Evolutionary conservation across 92 coral and sea anemone species (phyloP).

Genomic region (Zoanthus solanderi): DNA sequence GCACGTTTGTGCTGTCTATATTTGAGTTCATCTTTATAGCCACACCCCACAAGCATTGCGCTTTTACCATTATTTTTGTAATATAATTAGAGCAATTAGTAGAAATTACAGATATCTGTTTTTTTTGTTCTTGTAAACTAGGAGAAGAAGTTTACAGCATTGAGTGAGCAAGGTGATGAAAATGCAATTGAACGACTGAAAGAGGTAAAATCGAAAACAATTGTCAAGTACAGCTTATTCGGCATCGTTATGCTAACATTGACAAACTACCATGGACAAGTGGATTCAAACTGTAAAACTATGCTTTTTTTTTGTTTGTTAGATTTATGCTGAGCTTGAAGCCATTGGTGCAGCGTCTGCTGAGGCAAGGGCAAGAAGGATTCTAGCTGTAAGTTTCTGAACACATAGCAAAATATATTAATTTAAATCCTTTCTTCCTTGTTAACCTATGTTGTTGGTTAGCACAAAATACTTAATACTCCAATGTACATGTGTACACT

Average conservation of each 20-base stretch:
- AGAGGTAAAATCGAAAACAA: slow-evolving; percentile 67
- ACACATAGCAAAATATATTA: no score
- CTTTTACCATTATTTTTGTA: no score
- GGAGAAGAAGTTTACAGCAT: slow-evolving; percentile 84
- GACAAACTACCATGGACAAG: no score
- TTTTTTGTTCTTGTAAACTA: slow-evolving; percentile 7
- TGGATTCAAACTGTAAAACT: no score
- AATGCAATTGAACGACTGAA: slow-evolving; percentile 83
- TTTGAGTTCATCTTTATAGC: no score
- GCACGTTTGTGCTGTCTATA: no score
- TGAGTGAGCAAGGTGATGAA: slow-evolving; percentile 95
- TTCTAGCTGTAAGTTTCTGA: slow-evolving; percentile 84
- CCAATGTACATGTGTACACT: no score
- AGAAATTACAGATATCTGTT: no score
- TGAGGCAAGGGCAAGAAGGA: slow-evolving; percentile 94
- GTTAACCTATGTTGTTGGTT: neutral
- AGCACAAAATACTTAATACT: neutral
- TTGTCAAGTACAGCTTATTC: neutral
- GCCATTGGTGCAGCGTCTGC: slow-evolving; percentile 99
- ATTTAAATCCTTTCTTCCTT: neutral
- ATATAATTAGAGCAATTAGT: no score
- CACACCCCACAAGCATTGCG: no score
- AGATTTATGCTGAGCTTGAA: slow-evolving; percentile 95
- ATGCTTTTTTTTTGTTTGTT: neutral
- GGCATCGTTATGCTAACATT: neutral